A percentile compares a stretch with the other conserved stretches of the same genome.
Conservation (phyloP, 2,797 vertebrate genomes). For the Ptychadena robeensis region DNA sequence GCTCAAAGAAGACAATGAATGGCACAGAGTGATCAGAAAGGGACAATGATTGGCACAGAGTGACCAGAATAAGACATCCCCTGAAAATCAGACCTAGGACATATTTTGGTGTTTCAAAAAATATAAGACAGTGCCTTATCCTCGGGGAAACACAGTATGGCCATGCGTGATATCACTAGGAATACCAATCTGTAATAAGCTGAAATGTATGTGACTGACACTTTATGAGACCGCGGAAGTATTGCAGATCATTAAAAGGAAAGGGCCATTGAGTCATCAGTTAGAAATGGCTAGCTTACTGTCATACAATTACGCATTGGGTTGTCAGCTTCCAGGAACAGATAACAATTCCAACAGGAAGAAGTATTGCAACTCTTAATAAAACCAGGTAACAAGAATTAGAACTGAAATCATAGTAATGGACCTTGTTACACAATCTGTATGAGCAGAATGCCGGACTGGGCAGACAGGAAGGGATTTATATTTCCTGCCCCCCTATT, state of each 20-base stretch:
- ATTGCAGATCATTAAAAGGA: background rate
- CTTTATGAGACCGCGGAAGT: background rate
- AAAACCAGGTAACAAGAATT: background rate
- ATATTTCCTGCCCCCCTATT: conserved; percentile 1
- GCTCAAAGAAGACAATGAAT: too few relatives aligned
- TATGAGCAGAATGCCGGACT: background rate
- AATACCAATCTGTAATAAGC: background rate
- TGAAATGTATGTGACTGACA: background rate
- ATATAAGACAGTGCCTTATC: too few relatives aligned
- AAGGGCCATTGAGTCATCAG: background rate
- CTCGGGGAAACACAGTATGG: too few relatives aligned
- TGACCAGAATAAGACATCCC: too few relatives aligned
- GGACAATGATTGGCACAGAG: too few relatives aligned
- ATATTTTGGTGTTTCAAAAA: too few relatives aligned
- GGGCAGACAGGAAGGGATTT: background rate
- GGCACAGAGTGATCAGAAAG: too few relatives aligned
- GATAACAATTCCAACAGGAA: background rate
- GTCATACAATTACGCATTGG: conserved; percentile 6
- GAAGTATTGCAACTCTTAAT: background rate
- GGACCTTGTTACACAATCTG: background rate
- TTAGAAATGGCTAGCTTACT: conserved; percentile 6
- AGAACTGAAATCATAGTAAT: background rate
- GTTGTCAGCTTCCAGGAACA: background rate
- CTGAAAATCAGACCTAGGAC: too few relatives aligned
- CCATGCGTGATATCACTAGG: background rate